Base-by-base conservation (phyloP, 2,888 invertebrate genomes). In the Scotopteryx bipunctaria region DNA sequence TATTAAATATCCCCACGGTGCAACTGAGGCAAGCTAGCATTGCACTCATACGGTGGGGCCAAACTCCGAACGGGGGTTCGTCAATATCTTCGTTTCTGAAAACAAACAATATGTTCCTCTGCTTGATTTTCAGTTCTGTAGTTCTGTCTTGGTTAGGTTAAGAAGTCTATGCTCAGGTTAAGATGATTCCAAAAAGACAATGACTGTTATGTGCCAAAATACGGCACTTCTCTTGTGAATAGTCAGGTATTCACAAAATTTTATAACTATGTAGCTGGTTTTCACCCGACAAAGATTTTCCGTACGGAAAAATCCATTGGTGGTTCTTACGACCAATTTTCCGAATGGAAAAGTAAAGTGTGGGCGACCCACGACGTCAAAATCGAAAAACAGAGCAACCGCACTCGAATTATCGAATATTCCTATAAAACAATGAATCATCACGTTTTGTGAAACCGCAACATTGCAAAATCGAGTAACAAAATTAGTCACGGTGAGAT, bases 1-100 rank as follows among this genome's bases (percentile, higher is more conserved):
- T 94, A 85, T 97, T 97, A 85, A 96, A 97, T 48, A 97, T 92
- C 42, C 97, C 97, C 62, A 97, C 86, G 1, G 97, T 97, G 80
- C 97, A 97, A 57, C 95, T 95, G 33, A 97, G 91, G 70, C 95
- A 94, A 15, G 97, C 96, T 65, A 97, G 86, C 77, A 95, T 94
- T 23, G 96, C 94, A 76, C 96, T 96, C 71, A 95, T 92, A 71
- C 81, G 76, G 62, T 90, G 89, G 27, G 89, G 90, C 90, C 90
- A 90, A 36, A 83, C 81, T 57, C 86, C 87, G 71, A 85, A 85
- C 57, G 87, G 83, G 52, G 84, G 85, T 56, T 81, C 82, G 57
- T 85, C 88, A 74, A 78, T 79, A 77, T 89, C 88, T 66, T 87
- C 86, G 59, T 73, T 81, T 79, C 88, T 87, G 70, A 23, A 71